Percentiles rank a stretch among this genome's conserved stretches.
Conservation (phyloP, 2,113 vertebrate genomes). For the Phocoena sinus region DNA sequence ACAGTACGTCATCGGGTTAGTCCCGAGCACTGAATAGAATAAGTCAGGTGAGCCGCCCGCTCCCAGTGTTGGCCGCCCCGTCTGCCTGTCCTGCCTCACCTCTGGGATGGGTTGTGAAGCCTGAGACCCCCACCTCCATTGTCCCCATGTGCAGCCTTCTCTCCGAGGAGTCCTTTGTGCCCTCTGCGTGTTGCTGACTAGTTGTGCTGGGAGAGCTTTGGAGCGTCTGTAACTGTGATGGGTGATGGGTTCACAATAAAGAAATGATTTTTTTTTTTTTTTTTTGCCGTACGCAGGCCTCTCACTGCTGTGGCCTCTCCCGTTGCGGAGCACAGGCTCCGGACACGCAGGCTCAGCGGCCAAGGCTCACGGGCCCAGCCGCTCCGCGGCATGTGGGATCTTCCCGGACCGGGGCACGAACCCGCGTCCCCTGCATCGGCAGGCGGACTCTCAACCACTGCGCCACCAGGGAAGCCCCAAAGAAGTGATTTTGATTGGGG, state of each 20-base stretch:
- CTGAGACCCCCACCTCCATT: not conserved
- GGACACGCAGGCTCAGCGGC: no score
- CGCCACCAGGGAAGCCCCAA: no score
- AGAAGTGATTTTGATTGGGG: not conserved
- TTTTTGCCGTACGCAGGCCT: no score
- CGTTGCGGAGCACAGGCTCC: no score
- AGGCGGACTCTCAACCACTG: no score
- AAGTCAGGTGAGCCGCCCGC: no score
- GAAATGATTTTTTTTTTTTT: not conserved
- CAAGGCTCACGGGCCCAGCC: no score
- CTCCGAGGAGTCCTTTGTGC: not conserved
- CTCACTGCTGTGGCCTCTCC: no score
- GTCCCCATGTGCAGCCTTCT: not conserved
- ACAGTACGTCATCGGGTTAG: not conserved
- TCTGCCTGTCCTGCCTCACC: not conserved
- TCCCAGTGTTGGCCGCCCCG: rapidly evolving
- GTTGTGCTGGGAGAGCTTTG: not conserved
- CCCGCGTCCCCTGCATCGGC: rapidly evolving
- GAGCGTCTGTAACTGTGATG: not conserved
- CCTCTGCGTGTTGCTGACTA: not conserved
- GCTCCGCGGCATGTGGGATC: no score
- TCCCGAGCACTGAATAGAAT: not conserved
- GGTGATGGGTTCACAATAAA: not conserved
- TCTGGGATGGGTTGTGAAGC: not conserved
- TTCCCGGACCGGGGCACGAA: no score